Conservation (phyloP, 2,797 vertebrate species). For the Sciurus carolinensis region DNA sequence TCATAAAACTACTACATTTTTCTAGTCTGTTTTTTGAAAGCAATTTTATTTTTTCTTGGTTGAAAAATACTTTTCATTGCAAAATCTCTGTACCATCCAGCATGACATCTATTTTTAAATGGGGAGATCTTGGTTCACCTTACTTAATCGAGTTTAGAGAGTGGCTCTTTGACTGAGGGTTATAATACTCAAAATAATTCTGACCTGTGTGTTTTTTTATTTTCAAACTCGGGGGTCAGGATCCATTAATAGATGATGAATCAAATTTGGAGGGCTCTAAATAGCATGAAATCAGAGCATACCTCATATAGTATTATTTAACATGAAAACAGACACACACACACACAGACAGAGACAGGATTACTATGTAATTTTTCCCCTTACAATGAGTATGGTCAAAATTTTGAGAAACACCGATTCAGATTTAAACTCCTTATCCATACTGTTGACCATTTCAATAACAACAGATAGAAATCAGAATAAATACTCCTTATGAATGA, state of each 20-base stretch:
- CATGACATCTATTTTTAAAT: conserved; percentile 60
- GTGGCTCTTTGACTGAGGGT: not conserved
- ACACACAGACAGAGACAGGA: not conserved
- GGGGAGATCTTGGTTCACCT: not conserved
- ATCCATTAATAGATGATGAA: not conserved
- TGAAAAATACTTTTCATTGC: conserved; percentile 51
- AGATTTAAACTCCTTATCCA: not conserved
- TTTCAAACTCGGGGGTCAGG: not conserved
- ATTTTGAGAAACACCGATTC: conserved; percentile 8
- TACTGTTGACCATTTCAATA: not conserved
- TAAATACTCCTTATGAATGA: not conserved
- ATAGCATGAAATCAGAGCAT: not conserved
- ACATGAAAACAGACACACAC: not conserved
- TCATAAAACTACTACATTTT: conserved; percentile 49
- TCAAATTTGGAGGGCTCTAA: conserved; percentile 39
- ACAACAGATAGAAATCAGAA: conserved; percentile 25
- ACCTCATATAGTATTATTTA: not conserved
- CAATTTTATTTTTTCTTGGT: conserved; percentile 48
- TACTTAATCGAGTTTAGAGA: conserved; percentile 57
- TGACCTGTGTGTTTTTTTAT: not conserved
- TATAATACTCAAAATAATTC: conserved; percentile 51
- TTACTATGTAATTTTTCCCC: not conserved
- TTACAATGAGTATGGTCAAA: not conserved
- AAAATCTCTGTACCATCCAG: conserved; percentile 47
- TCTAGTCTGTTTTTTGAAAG: conserved; percentile 45